These are phyloP conservation scores for Porphyrio hochstetteri DNA, from an alignment of 2,113 vertebrate species.

Conservation along the genomic window DNA sequence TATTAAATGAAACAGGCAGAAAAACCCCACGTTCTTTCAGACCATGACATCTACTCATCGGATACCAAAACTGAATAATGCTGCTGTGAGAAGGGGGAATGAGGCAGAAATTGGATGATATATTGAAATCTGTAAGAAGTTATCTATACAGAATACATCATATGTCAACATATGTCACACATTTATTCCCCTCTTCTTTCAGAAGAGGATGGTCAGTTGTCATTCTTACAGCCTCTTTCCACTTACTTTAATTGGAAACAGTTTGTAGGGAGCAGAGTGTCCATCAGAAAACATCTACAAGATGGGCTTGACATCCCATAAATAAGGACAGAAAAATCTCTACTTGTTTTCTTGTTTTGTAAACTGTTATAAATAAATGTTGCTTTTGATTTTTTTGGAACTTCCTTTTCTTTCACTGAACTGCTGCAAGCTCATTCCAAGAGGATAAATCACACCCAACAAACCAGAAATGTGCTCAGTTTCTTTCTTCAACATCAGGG, in stretches of 20 bases:
- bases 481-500: not conserved
- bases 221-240: not conserved
- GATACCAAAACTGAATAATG: not conserved
- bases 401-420: not conserved
- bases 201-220: not conserved
- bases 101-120: not conserved
- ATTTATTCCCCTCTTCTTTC: not conserved
- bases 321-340: not conserved
- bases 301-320: not conserved
- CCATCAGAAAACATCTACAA: not conserved
- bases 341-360: not conserved
- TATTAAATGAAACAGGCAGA: not conserved
- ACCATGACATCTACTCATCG: not conserved
- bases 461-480: not conserved
- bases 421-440: not conserved
- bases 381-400: not conserved
- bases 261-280: not conserved
- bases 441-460: not conserved
- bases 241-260: not conserved
- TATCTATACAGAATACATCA: not conserved
- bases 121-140: not conserved
- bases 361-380: not conserved
- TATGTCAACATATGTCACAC: not conserved
- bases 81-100: not conserved
- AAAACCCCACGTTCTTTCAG: accelerated